phyloP scores from a whole-genome alignment of 2,888 invertebrate species.

The Agriopis aurantiaria region DNA sequence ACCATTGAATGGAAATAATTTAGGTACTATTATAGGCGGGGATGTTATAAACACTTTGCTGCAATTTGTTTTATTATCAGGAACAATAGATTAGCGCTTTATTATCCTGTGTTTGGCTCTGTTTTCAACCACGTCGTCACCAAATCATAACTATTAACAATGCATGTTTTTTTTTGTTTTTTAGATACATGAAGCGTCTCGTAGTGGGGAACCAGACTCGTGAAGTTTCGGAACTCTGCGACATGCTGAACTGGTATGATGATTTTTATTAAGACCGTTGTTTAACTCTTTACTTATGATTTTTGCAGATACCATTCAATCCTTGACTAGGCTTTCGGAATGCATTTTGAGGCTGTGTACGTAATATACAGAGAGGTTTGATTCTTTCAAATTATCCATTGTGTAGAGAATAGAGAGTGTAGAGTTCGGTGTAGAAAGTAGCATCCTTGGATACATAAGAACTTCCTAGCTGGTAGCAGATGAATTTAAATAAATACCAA shows the following conservation, averaged over 20 bases:
- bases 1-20: too few relatives aligned
- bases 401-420: too few relatives aligned
- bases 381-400: too few relatives aligned
- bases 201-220: constrained; percentile 6
- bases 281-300: neutral
- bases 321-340: too few relatives aligned
- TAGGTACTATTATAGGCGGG: too few relatives aligned
- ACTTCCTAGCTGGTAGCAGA: too few relatives aligned
- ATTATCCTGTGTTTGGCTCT: neutral
- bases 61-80: too few relatives aligned
- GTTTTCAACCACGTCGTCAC: neutral
- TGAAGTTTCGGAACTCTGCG: constrained; percentile 7
- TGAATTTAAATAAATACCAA: too few relatives aligned
- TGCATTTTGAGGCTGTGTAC: too few relatives aligned
- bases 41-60: too few relatives aligned
- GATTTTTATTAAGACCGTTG: neutral
- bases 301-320: neutral
- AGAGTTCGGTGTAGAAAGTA: too few relatives aligned
- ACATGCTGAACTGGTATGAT: neutral
- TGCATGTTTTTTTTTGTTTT: neutral
- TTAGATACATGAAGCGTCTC: constrained; percentile 7
- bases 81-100: neutral
- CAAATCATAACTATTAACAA: neutral
- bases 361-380: too few relatives aligned
- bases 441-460: neutral